Evolutionary conservation across 1,140 invertebrate genomes (phyloP), one percentile per base, ranked within the genome.

Genomic region (Lepidotrigona ventralis): DNA sequence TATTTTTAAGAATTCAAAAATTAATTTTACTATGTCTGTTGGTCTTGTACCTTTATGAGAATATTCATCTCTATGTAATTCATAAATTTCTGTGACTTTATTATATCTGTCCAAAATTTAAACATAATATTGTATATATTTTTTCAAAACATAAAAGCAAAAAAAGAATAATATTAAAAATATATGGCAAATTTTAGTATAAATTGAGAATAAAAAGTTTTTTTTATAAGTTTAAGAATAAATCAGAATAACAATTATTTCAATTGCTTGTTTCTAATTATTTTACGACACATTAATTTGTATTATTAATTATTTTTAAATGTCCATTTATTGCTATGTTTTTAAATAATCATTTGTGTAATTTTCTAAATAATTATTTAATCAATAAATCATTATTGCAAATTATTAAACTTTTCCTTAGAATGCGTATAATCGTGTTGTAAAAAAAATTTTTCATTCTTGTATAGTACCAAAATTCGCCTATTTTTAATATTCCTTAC

Each of bases 11-110:
- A 90, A 86, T 64, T 81, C 14, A 74, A 86, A 85, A 23, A 91
- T 15, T 46, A 88, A 73, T 77, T 89, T 89, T 8, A 78, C 89
- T 89, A 91, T 90, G n/a, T 85, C 39, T 51, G 39, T 46, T 78
- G 88, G 75, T 33, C 39, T 66, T 63, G n/a, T 33, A 80, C 17
- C 2, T 71, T 72, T 86, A 71, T 74, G 26, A 56, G 17, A 26
- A 69, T 14, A 53, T 54, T 89, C 46, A 17, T 78, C 75, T 23
- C 69, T 85, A 69, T 74, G 77, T 58, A 39, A 53, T 15, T 73
- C 15, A 81, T 81, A 90, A 14, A 83, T 58, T 12, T 83, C 56
- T 39, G 71, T 77, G 15, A 83, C 85, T 4, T 89, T 74, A 58
- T 87, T 58, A 56, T 85, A 91, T 33, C 91, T 91, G 64, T 33